phyloP scores from a whole-genome alignment of 2,113 vertebrate genomes.

The Lamprotornis superbus region DNA sequence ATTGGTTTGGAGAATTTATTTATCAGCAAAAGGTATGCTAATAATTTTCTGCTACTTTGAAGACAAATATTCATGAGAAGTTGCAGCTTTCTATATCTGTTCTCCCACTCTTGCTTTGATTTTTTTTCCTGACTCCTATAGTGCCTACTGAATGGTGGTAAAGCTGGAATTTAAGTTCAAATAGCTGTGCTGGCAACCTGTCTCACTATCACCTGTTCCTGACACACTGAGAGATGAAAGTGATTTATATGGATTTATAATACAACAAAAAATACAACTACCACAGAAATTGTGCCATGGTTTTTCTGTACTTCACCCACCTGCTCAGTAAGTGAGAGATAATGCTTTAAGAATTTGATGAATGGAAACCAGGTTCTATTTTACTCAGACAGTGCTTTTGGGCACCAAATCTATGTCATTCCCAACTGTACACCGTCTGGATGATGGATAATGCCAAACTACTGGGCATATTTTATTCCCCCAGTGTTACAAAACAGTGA shows the following conservation, averaged over 20 bases:
- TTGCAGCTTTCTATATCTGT: background rate
- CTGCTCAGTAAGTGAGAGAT: conserved; percentile 10
- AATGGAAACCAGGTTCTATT: conserved; percentile 16
- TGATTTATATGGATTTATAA: conserved; percentile 38
- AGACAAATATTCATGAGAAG: background rate
- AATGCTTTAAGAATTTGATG: conserved; percentile 45
- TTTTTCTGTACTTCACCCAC: conserved; percentile 5
- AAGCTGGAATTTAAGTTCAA: background rate
- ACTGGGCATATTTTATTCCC: background rate
- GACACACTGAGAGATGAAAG: background rate
- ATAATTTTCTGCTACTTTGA: background rate
- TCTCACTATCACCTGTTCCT: conserved; percentile 1
- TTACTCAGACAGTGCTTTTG: background rate
- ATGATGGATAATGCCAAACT: background rate
- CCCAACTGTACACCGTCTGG: background rate
- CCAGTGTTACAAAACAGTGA: background rate
- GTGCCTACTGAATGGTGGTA: background rate
- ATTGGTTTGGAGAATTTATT: background rate
- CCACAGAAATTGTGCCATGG: background rate
- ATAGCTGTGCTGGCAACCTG: background rate
- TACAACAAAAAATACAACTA: background rate
- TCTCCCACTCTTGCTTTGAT: background rate
- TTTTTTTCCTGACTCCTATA: background rate
- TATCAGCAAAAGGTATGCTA: background rate
- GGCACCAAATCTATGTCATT: background rate